A percentile compares a stretch with the other conserved stretches of the same genome.
Conservation (phyloP, 2,797 vertebrate genomes). For the Adelosebastes latens region DNA sequence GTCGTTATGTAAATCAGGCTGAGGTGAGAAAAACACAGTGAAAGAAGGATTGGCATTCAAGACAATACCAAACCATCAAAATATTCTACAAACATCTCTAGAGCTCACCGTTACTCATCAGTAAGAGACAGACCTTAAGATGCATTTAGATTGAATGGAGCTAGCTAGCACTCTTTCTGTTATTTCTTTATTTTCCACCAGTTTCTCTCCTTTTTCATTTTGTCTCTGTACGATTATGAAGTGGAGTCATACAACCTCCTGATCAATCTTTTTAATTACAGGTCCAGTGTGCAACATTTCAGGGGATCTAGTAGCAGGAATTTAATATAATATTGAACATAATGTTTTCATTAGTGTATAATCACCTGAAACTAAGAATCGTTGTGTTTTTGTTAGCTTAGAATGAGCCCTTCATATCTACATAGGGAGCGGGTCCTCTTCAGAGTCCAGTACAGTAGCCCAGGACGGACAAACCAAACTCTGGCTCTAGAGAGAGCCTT, state of each 20-base stretch:
- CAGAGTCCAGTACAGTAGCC: no score
- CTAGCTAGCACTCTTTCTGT: neutral
- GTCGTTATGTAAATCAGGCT: neutral
- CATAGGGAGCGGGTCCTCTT: no score
- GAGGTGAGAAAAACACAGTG: neutral
- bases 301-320: no score
- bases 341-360: no score
- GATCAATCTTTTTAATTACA: neutral
- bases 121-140: neutral
- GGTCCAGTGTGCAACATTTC: no score
- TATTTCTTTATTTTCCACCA: neutral
- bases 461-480: no score
- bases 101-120: neutral
- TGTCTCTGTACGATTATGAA: neutral
- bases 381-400: no score
- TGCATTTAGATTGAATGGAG: neutral
- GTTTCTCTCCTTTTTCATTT: neutral
- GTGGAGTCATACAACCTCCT: neutral
- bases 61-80: neutral
- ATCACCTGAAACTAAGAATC: no score
- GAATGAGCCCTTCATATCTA: no score
- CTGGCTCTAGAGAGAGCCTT: no score
- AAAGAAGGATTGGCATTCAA: neutral
- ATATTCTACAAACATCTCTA: neutral
- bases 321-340: no score